Percentiles rank a stretch among this genome's conserved stretches.
Evolutionary conservation across 2,888 invertebrate genomes (phyloP).

Genomic region (Desoria tigrina): DNA sequence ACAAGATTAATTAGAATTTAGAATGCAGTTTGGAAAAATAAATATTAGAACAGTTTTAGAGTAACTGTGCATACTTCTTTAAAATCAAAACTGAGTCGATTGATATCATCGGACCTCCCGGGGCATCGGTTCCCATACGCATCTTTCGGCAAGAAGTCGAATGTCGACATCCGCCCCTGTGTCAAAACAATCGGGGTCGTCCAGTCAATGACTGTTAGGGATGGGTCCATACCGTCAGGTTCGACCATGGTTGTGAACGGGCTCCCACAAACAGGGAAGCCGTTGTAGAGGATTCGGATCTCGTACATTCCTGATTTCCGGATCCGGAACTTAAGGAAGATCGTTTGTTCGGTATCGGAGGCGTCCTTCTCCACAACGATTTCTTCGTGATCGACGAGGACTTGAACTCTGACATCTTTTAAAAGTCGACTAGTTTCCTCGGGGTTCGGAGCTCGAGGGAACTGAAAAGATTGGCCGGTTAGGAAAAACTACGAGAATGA

Average conservation of each 20-base stretch:
- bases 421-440: neutral
- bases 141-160: constrained; percentile 29
- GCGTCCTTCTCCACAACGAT: constrained; percentile 1
- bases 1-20: too few relatives aligned
- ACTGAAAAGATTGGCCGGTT: neutral
- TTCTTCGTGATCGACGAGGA: neutral
- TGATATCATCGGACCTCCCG: neutral
- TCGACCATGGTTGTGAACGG: constrained; percentile 27
- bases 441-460: neutral
- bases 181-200: constrained; percentile 24
- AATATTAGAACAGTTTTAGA: too few relatives aligned
- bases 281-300: constrained; percentile 23
- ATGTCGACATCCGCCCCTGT: constrained; percentile 10
- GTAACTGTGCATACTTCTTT: too few relatives aligned
- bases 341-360: constrained; percentile 16
- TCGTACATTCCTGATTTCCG: constrained; percentile 31
- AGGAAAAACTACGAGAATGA: neutral
- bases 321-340: constrained; percentile 24
- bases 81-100: neutral
- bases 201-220: constrained; percentile 18
- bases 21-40: too few relatives aligned
- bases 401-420: neutral
- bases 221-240: constrained; percentile 23
- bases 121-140: constrained; percentile 29
- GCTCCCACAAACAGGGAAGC: constrained; percentile 30